A percentile compares a stretch with the other conserved stretches of the same genome.
Conservation (phyloP, 1,140 invertebrate genomes). For the Penaeus indicus region DNA sequence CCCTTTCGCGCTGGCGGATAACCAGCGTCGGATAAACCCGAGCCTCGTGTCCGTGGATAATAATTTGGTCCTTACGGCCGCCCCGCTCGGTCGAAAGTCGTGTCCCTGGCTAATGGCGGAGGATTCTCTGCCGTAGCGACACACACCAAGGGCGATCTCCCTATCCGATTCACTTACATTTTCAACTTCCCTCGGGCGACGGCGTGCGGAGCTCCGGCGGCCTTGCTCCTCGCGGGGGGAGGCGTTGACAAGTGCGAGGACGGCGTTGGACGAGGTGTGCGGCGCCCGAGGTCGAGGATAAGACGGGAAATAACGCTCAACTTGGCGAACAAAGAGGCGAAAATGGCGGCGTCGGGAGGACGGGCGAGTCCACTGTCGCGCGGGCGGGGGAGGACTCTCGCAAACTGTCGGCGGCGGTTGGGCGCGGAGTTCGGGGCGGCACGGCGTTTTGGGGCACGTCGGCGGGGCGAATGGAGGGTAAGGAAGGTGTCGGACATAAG, state of each 20-base stretch:
- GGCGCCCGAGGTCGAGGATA: constrained; percentile 21
- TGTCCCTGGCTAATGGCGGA: constrained; percentile 63
- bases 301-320: constrained; percentile 55
- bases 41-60: constrained; percentile 57
- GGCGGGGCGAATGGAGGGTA: not conserved
- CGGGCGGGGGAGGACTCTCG: constrained; percentile 39
- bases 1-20: constrained; percentile 18
- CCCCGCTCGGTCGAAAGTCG: constrained; percentile 64
- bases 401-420: not conserved
- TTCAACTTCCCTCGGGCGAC: constrained; percentile 55
- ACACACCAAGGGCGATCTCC: constrained; percentile 63
- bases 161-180: constrained; percentile 60
- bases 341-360: constrained; percentile 55
- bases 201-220: not conserved
- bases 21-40: constrained; percentile 39
- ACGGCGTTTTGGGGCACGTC: not conserved
- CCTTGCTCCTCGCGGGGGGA: constrained; percentile 24
- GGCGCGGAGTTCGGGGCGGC: not conserved
- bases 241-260: constrained; percentile 53
- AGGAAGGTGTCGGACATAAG: not conserved
- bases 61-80: constrained; percentile 60
- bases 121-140: constrained; percentile 55
- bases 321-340: constrained; percentile 63
- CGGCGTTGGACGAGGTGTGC: constrained; percentile 42
- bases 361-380: constrained; percentile 34